Base-by-base conservation (phyloP, 2,888 invertebrate species). In the Zele albiditarsus region DNA sequence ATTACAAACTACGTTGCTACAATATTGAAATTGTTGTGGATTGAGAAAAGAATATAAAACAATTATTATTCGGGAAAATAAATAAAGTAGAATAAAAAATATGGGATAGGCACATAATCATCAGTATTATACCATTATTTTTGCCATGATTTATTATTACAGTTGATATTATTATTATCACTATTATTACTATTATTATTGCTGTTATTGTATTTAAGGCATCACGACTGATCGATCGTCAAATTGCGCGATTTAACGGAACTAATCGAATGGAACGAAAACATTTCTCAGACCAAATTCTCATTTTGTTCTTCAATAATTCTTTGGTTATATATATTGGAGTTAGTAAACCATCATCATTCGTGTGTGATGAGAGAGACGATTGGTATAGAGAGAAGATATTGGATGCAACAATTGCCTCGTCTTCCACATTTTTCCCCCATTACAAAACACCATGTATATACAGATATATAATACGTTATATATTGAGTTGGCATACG, bases 251-350 rank as follows among this genome's bases (percentile, higher is more conserved):
- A 58, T 31, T 69, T 69, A 58, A 69, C 42, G 58, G 69, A 58
- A 69, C 71, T 71, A 75, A 71, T 75, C 58, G 74, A 58, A 65
- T 66, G 71, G 70, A 75, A 75, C 74, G 74, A 66, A 66, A 66
- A 71, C 74, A 71, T 53, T 53, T 53, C 53, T 53, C 53, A 53
- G 53, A 75, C 70, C 42, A 60, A 38, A 67, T 73, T 60, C 33
- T 27, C 33, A 65, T 74, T 74, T 74, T 28, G 70, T 65, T 71
- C 71, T 20, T 38, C 63, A 46, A 70, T 74, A 63, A 74, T 74
- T 74, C 57, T 53, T 31, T 23, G 38, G 74, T 65, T 70, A 58
- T 71, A 27, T 31, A 28, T 3, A n/a, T 28, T 53, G 20, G 57
- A 70, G 70, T 53, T 65, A 38, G 57, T 65, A 63, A 74, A 69